Evolutionary conservation across 1,140 invertebrate species (phyloP).

Genomic region (Harpegnathos saltator): DNA sequence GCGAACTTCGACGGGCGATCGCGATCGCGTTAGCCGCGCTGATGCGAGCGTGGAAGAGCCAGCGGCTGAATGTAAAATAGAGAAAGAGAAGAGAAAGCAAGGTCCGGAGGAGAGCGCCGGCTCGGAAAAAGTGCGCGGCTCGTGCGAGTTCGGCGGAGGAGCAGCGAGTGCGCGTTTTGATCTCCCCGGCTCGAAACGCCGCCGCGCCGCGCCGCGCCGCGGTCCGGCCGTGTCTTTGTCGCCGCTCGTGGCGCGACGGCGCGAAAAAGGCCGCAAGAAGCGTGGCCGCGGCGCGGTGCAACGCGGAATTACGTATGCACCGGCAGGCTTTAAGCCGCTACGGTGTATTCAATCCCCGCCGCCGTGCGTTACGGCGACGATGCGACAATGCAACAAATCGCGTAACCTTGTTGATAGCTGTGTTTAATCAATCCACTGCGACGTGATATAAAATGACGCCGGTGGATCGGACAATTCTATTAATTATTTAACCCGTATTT

Average conservation of each 20-base stretch:
- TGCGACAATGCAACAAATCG: constrained; percentile 29
- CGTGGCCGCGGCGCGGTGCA: not conserved
- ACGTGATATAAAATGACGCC: constrained; percentile 48
- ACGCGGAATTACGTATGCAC: constrained; percentile 9
- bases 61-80: not conserved
- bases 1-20: constrained; percentile 30
- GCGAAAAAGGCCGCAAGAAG: not conserved
- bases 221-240: constrained; percentile 1
- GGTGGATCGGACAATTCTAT: constrained; percentile 56
- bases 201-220: too few species aligned
- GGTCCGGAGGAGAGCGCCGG: too few species aligned
- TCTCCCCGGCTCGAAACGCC: too few species aligned
- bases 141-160: not conserved
- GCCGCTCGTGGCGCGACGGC: not conserved
- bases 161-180: not conserved
- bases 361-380: constrained; percentile 3
- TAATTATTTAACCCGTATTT: constrained; percentile 61
- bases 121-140: constrained; percentile 17
- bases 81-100: too few species aligned
- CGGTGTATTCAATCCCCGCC: not conserved
- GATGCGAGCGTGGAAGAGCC: not conserved
- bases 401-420: constrained; percentile 39
- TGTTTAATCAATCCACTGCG: constrained; percentile 40
- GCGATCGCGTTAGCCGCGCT: not conserved
- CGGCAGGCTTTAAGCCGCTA: not conserved